Base-by-base conservation (phyloP, 2,888 invertebrate genomes). In the Galerucella calmariensis region DNA sequence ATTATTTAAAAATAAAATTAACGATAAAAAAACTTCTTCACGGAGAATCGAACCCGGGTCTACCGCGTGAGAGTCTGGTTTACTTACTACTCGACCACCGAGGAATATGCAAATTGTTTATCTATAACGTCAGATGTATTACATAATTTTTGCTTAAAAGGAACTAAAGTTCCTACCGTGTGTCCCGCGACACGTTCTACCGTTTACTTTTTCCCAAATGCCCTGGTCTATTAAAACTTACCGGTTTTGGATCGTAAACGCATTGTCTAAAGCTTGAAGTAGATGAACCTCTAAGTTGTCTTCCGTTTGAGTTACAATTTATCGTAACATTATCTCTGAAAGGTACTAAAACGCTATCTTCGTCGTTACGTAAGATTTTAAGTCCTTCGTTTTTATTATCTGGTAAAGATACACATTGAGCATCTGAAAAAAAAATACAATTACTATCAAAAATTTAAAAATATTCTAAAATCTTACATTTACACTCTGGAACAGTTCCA, bases 291-390 rank as follows among this genome's bases (percentile, higher is more conserved):
- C 96, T 90, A 8, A 97, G 86, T 69, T 92, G 92, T 77, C 94
- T 91, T 35, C 97, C 97, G 56, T 93, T 90, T 71, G 92, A 92
- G 68, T 92, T 91, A 84, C 97, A 97, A 70, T 92, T 92, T 11
- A 97, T 90, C 0, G 97, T 97, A 0, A 97, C 96, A 85, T 97
- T 97, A 81, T 96, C 95, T 83, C 94, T 92, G 88, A 97, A 97
- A 1, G 96, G 95, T 27, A 97, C 93, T 56, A 96, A 87, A 14
- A 95, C 94, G 79, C 94, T 95, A 78, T 94, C 93, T 73, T 93
- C 93, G 84, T 96, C 95, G 9, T 92, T 91, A 79, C 96, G 90
- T 58, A 94, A 89, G 0, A 97, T 93, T 69, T 92, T 90, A 1
- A 97, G 88, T 0, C 97, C 97, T 87, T 97, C 96, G 77, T 93